Percentiles rank a stretch among this genome's conserved stretches.
These are phyloP conservation scores for Priocnemis perturbator DNA, from an alignment of 2,888 invertebrate genomes.

Conservation along the genomic window DNA sequence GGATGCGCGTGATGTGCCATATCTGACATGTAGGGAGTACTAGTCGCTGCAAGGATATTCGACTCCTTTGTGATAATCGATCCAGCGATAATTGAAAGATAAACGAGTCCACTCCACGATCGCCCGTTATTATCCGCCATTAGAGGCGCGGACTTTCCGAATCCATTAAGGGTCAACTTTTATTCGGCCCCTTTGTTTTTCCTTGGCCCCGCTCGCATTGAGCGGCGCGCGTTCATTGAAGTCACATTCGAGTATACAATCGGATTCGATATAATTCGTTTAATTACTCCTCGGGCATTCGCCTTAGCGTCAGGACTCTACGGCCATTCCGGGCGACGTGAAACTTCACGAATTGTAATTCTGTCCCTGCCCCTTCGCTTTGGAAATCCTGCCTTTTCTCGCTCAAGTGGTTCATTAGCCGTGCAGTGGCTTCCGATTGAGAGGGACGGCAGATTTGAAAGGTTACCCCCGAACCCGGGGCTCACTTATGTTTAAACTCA, in stretches of 20 bases:
- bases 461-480: neutral
- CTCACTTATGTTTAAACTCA: constrained; percentile 15
- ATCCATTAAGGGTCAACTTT: neutral
- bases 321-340: constrained; percentile 1
- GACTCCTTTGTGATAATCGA: constrained; percentile 36
- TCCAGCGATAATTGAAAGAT: constrained; percentile 25
- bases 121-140: neutral
- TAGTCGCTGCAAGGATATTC: constrained; percentile 31
- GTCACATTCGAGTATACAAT: constrained; percentile 24
- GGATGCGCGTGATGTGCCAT: constrained; percentile 26
- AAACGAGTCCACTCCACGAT: constrained; percentile 12
- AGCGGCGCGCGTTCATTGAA: constrained; percentile 17
- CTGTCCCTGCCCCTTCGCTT: constrained; percentile 13
- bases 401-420: constrained; percentile 43
- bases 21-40: constrained; percentile 33
- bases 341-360: constrained; percentile 26
- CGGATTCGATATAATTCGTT: constrained; percentile 28
- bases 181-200: neutral
- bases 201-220: neutral
- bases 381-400: constrained; percentile 27
- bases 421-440: constrained; percentile 16
- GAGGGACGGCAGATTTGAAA: constrained; percentile 15
- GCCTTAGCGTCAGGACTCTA: too few relatives aligned
- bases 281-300: constrained; percentile 29
- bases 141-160: neutral